Base-by-base conservation (phyloP, 2,797 vertebrate genomes). In the Yasuhikotakia modesta region DNA sequence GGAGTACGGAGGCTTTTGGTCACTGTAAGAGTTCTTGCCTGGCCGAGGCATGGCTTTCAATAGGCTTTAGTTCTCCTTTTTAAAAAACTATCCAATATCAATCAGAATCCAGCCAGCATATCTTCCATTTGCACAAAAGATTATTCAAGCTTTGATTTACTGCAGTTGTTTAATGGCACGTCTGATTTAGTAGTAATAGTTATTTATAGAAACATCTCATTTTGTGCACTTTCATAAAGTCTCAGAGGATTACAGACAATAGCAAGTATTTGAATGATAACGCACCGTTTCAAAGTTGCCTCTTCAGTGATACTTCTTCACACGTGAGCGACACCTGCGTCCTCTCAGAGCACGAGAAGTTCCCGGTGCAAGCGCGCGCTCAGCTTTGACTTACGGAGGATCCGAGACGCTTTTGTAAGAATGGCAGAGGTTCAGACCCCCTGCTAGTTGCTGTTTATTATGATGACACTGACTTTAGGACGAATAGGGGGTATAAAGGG, bases 21-120 rank as follows among this genome's bases (percentile, higher is more conserved):
- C 96, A 86, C 96, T 97, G 90, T 97, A 97, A 0, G 97, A 99
- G 92, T 95, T 98, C 89, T 98, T 99, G 57, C 97, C 97, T 2
- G 97, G 97, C 82, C 97, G 95, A 86, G 97, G 97, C 97, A 99
- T 99, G 72, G 52, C 77, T 73, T 24, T 48, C 12, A 68, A n/a
- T 46, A 35, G 24, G 50, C 45, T 75, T 30, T 46, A 46, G 39
- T 39, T 27, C 8, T 35, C 58, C 65, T 74, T 70, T 74, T 2
- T n/a, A n/a, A n/a, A n/a, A n/a, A n/a, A 2, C 60, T 70, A 68
- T 48, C 55, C 19, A 58, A 48, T 52, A 27, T 76, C 55, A 79
- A 27, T 72, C 66, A 65, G 39, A 60, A 65, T 30, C 19, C 55
- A 22, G 75, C 63, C 45, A 24, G 61, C 53, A 72, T 61, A 70